phyloP scores from a whole-genome alignment of 2,888 invertebrate species.

The Psylliodes chrysocephalus region DNA sequence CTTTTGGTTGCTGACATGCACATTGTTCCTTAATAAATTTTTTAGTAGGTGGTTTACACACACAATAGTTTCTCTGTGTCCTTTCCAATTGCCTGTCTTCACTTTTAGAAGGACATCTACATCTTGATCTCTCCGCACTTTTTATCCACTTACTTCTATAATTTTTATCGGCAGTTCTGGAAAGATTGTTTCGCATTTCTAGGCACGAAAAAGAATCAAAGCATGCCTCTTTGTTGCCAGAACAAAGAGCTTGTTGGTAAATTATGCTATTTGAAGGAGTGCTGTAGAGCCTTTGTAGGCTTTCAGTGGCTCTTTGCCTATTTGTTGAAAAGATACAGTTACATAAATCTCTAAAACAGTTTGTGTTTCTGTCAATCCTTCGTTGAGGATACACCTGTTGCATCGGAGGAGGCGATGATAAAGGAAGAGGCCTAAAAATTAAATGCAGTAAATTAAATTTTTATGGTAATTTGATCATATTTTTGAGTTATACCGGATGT shows the following conservation, averaged over 20 bases:
- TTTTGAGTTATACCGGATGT: too few relatives aligned
- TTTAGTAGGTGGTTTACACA: not conserved
- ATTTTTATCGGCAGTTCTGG: slow-evolving; percentile 9
- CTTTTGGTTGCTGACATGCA: too few relatives aligned
- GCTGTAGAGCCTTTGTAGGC: slow-evolving; percentile 41
- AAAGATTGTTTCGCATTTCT: slow-evolving; percentile 13
- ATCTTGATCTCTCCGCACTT: not conserved
- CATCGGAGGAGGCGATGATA: not conserved
- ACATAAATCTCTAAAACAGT: slow-evolving; percentile 43
- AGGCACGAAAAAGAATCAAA: slow-evolving; percentile 19
- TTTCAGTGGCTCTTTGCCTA: slow-evolving; percentile 15
- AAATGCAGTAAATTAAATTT: too few relatives aligned
- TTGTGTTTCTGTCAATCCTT: slow-evolving; percentile 26
- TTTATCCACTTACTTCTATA: not conserved
- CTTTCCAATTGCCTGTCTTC: not conserved
- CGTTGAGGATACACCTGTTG: not conserved
- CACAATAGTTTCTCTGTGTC: not conserved
- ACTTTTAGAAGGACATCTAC: not conserved
- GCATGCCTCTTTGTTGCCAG: slow-evolving; percentile 5
- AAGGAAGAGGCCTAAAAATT: too few relatives aligned
- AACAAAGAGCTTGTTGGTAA: slow-evolving; percentile 13
- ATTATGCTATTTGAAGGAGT: slow-evolving; percentile 44
- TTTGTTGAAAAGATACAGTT: slow-evolving; percentile 41
- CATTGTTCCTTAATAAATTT: not conserved
- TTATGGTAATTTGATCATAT: too few relatives aligned